Base-by-base conservation (phyloP, 2,797 vertebrate genomes). In the Enteromius fasciolatus region DNA sequence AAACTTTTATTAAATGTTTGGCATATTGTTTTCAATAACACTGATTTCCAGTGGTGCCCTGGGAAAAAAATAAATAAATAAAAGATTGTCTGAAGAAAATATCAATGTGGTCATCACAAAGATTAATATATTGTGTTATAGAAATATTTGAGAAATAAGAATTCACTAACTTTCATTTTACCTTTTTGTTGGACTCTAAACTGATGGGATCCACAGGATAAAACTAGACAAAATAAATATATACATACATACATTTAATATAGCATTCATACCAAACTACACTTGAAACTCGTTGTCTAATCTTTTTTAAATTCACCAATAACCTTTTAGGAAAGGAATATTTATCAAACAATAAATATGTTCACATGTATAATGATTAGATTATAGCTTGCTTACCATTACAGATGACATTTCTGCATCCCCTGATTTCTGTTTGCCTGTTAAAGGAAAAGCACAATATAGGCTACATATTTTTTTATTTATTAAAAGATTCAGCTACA, bases 101-200 rank as follows among this genome's bases (percentile, higher is more conserved):
- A 5, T 48, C 1, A 46, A 7, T 28, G 11, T 25, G n/a, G 0
- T 44, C 39, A 25, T 69, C 18, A 39, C 18, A 69, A 25, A 3
- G 67, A 9, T 8, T 44, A 5, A 44, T 15, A 36, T 36, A 70
- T 8, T 50, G 5, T n/a, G n/a, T 74, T 5, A 54, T 5, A 36
- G 14, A 72, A 33, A 33, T 6, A 73, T 46, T 9, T 18, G 15
- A 33, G 20, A 8, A n/a, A 54, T 36, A 23, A 74, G 0, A 15
- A 74, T 36, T 36, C 18, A 74, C 18, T 2, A 1, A 1, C n/a
- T 54, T n/a, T 36, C 1, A 12, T n/a, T 54, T 73, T 39, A 74
- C 72, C 72, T 39, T 54, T 54, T 74, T 39, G 5, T 50, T 73
- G 46, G 18, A n/a, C 11, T 74, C 72, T 15, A 54, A 54, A 36